Evolutionary conservation across 1,140 invertebrate species (phyloP).

Genomic region (Formica selysi): DNA sequence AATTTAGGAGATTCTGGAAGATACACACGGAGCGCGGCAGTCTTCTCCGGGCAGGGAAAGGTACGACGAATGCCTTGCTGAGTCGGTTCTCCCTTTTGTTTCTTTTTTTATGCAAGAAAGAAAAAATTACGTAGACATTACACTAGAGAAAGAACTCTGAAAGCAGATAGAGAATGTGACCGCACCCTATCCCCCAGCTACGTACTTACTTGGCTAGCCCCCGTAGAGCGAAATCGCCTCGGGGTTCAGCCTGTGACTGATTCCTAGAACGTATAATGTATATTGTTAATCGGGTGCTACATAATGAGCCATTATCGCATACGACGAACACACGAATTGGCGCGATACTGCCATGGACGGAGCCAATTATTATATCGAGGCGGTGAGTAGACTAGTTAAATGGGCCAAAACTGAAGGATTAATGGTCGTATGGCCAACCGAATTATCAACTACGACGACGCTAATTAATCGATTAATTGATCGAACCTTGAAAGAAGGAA

Average conservation of each 20-base stretch:
- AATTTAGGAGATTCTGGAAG: conserved; percentile 10
- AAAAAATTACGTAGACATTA: conserved; percentile 28
- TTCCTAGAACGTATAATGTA: conserved; percentile 77
- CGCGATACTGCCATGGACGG: conserved; percentile 65
- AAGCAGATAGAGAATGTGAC: conserved; percentile 48
- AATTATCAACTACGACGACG: conserved; percentile 32
- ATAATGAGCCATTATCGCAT: conserved; percentile 66
- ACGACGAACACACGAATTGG: conserved; percentile 51
- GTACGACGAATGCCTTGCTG: conserved; percentile 51
- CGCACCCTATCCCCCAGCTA: conserved; percentile 64
- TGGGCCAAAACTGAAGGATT: conserved; percentile 42
- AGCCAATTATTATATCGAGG: conserved; percentile 64
- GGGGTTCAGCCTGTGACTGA: conserved; percentile 72
- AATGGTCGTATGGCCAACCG: conserved; percentile 18
- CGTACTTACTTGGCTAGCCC: conserved; percentile 77
- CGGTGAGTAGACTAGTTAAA: conserved; percentile 57
- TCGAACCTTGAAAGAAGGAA: conserved; percentile 16
- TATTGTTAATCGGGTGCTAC: conserved; percentile 75
- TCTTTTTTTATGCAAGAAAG: conserved; percentile 54
- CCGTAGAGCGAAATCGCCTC: conserved; percentile 22
- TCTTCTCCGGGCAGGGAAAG: conserved; percentile 25
- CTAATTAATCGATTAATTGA: conserved; percentile 52
- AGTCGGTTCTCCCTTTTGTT: conserved; percentile 50
- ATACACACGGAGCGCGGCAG: conserved; percentile 9
- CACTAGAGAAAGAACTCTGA: conserved; percentile 49